These are phyloP conservation scores for Erebia epiphron DNA, from an alignment of 2,888 invertebrate species.

Conservation along the genomic window DNA sequence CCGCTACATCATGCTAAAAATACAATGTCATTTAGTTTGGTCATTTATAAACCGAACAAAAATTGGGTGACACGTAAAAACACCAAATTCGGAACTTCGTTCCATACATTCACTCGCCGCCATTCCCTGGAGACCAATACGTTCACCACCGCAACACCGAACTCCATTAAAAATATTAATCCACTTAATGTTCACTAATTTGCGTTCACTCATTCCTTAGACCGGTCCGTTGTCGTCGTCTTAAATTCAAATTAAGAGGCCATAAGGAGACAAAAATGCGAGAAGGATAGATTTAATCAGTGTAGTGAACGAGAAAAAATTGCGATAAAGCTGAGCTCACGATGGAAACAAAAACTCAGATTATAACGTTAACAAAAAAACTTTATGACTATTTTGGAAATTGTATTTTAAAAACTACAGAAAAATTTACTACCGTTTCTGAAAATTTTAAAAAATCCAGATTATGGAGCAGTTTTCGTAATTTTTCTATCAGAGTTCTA, in stretches of 20 bases:
- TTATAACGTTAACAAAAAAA: no score
- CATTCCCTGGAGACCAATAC: conserved; percentile 46
- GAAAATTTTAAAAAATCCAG: no score
- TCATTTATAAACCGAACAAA: not conserved
- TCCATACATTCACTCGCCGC: conserved; percentile 15
- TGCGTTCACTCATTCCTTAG: conserved; percentile 42
- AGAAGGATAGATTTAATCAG: no score
- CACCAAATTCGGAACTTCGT: conserved; percentile 25
- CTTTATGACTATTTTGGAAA: no score
- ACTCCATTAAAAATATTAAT: conserved; percentile 54
- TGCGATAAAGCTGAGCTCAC: no score
- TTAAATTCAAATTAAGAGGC: conserved; percentile 49
- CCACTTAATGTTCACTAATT: conserved; percentile 50
- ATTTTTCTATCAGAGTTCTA: no score
- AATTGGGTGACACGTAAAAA: conserved; percentile 13
- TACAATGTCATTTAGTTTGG: not conserved
- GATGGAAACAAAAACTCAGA: no score
- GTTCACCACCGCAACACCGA: conserved; percentile 44
- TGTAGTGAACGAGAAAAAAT: no score
- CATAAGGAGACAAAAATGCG: no score
- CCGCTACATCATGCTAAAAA: conserved; percentile 2
- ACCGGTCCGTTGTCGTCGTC: conserved; percentile 40
- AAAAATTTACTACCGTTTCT: no score
- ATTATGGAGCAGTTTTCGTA: no score
- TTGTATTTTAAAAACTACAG: no score